Evolutionary conservation across 2,113 vertebrate genomes (phyloP).

Genomic region (Microcebus ravelobensis): DNA sequence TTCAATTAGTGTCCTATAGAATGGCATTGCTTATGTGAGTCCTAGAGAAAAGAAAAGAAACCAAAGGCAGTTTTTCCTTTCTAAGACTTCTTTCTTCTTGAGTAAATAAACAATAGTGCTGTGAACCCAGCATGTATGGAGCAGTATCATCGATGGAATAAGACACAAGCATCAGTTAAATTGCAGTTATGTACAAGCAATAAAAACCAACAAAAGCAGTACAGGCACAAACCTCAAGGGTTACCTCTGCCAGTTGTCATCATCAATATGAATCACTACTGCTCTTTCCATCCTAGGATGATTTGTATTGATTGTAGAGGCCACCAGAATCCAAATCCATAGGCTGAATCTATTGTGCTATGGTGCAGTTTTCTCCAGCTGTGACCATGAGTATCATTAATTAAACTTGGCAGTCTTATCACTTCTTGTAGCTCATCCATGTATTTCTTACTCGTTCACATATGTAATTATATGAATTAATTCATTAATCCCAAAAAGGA

Average conservation of each 20-base stretch:
- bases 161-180: background rate
- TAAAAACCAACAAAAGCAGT: background rate
- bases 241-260: background rate
- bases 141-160: background rate
- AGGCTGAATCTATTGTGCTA: background rate
- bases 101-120: background rate
- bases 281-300: background rate
- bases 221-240: background rate
- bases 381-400: background rate
- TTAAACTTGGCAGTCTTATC: background rate
- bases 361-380: background rate
- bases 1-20: background rate
- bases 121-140: background rate
- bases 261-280: background rate
- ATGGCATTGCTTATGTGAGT: background rate
- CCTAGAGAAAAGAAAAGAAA: background rate
- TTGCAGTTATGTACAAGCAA: background rate
- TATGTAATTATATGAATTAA: background rate
- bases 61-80: background rate
- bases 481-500: background rate
- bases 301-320: background rate
- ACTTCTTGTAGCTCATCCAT: background rate
- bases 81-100: background rate
- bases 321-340: background rate
- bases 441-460: background rate